Evolutionary conservation across 2,797 vertebrate genomes (phyloP), one percentile per base, ranked within the genome.

Genomic region (Silurus aristotelis): DNA sequence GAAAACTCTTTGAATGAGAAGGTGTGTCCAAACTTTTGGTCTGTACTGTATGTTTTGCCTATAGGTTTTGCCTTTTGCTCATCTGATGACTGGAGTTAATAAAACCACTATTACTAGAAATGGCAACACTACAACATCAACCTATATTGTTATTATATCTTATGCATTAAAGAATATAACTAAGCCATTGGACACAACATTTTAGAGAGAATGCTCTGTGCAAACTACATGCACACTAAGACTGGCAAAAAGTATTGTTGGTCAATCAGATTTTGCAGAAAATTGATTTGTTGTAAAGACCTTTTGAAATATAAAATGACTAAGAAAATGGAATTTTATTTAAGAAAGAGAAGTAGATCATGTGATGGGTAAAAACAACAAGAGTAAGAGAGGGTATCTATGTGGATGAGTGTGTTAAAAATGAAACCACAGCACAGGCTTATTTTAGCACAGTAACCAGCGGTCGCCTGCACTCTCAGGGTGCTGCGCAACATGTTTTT

Each of bases 401-500:
- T 72, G 68, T 38, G 27, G 31, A 82, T 1, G 20, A 58, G 66
- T 86, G 72, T 75, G 61, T 82, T 19, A 43, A 61, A 43, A 81
- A 25, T 22, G 25, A 43, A 64, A 83, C 64, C 71, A 55, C 55
- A 83, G 83, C 61, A 52, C 5, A 75, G 56, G 64, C 84, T 84
- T 72, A 70, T 78, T 66, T 81, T 79, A 88, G 80, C 63, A 27
- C 67, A 20, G 82, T 60, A 70, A 81, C 70, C 84, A 70, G 75
- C 5, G 38, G 79, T 64, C 58, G 27, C 76, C 64, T 85, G 80
- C 86, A 79, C 81, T 63, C 52, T 80, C 17, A 20, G 38, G 64
- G 31, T 46, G 67, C 83, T 78, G 82, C 81, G 83, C 85, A 86
- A 87, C 82, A 82, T 77, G 83, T 85, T 76, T 77, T 67, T 84